Percentiles rank a stretch among this genome's conserved stretches.
phyloP scores from a whole-genome alignment of 2,113 vertebrate genomes.

The Cottus gobio region DNA sequence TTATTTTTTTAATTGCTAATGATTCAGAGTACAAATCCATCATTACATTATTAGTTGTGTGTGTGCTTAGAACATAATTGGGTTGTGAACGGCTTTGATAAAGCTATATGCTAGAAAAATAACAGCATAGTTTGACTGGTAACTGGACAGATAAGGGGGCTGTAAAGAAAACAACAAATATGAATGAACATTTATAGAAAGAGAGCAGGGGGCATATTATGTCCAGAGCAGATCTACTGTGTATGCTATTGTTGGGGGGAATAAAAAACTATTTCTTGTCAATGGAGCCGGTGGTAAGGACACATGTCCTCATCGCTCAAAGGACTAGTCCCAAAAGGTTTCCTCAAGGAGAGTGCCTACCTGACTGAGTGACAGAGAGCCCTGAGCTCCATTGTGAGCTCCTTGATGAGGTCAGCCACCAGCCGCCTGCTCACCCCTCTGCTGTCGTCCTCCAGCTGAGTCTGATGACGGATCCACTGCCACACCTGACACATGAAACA shows the following conservation, averaged over 20 bases:
- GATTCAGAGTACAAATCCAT: neutral
- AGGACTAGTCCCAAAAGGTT: neutral
- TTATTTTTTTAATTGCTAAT: too few species aligned
- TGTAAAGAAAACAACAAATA: neutral
- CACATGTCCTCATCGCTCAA: neutral
- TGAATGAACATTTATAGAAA: neutral
- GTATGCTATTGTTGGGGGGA: neutral
- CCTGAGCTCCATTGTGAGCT: conserved; percentile 66
- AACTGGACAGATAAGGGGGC: neutral
- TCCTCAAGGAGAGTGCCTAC: conserved; percentile 44
- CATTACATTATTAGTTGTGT: too few species aligned
- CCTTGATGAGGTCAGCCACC: conserved; percentile 64
- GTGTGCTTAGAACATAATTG: neutral
- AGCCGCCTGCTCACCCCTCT: conserved; percentile 74
- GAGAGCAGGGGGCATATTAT: neutral
- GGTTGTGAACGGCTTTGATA: neutral
- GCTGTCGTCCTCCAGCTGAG: conserved; percentile 78
- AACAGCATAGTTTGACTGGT: neutral
- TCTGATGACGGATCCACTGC: conserved; percentile 82
- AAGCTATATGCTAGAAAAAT: neutral
- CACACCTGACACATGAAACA: conserved; percentile 72
- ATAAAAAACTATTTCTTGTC: neutral
- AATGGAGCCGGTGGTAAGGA: neutral
- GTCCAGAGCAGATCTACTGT: neutral
- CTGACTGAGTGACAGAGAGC: conserved; percentile 39